A percentile compares a stretch with the other conserved stretches of the same genome.
Evolutionary conservation across 1,140 invertebrate species (phyloP).

Genomic region (Cheumatopsyche charites): DNA sequence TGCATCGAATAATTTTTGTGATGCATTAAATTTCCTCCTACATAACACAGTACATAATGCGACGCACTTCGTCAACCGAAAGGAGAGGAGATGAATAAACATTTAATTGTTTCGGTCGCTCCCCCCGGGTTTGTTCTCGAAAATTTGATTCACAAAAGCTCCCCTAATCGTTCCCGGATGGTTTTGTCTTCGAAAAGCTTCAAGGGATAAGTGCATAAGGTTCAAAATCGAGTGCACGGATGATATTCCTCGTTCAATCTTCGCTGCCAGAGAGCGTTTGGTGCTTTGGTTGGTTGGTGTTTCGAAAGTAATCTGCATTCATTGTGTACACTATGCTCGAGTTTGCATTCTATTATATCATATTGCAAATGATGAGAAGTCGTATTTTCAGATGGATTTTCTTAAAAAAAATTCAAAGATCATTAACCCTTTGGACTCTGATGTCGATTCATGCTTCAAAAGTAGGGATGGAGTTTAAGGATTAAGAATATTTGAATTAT

Average conservation of each 20-base stretch:
- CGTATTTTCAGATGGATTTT: too few species aligned
- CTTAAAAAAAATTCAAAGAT: too few species aligned
- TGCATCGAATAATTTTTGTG: background rate
- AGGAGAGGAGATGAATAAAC: constrained; percentile 39
- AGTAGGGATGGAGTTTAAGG: too few species aligned
- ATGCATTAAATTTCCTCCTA: constrained; percentile 30
- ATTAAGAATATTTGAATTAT: too few species aligned
- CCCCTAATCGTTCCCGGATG: background rate
- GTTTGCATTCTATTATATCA: constrained; percentile 6
- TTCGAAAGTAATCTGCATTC: constrained; percentile 14
- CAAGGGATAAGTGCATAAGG: background rate
- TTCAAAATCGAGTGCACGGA: too few species aligned
- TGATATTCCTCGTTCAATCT: too few species aligned
- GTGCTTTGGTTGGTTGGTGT: background rate
- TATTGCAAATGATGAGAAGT: background rate
- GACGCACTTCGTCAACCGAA: constrained; percentile 34
- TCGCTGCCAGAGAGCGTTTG: too few species aligned
- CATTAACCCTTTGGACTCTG: too few species aligned
- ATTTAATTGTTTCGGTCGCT: constrained; percentile 46
- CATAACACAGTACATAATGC: constrained; percentile 37
- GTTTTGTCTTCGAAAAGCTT: background rate
- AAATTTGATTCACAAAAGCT: constrained; percentile 42
- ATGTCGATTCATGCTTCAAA: too few species aligned
- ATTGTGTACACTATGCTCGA: background rate
- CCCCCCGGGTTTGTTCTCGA: constrained; percentile 35